phyloP scores from a whole-genome alignment of 2,797 vertebrate species.

The Pseudocheirus occidentalis region DNA sequence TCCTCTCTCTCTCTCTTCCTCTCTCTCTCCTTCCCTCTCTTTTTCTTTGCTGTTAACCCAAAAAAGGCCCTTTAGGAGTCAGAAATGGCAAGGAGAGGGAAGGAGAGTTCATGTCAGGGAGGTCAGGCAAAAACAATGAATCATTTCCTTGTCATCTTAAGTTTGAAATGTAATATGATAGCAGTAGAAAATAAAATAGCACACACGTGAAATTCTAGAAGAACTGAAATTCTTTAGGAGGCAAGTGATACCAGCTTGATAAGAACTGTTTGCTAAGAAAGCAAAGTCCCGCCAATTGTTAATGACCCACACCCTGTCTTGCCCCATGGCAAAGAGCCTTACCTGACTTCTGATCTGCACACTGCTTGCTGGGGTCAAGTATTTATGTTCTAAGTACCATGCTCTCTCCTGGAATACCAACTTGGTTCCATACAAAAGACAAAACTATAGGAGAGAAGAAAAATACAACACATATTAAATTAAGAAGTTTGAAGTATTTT shows the following conservation, averaged over 20 bases:
- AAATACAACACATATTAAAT: constrained; percentile 1
- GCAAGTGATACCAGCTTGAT: constrained; percentile 11
- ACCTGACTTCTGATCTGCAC: constrained; percentile 81
- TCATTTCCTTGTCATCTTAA: constrained; percentile 52
- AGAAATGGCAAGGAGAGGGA: background rate
- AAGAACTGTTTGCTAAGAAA: constrained; percentile 55
- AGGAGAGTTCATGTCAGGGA: constrained; percentile 24
- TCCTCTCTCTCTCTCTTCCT: background rate
- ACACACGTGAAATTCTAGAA: constrained; percentile 26
- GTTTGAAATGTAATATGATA: constrained; percentile 38
- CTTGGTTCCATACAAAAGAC: constrained; percentile 82
- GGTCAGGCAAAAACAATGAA: constrained; percentile 11
- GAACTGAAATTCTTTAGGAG: background rate
- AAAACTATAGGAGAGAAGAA: constrained; percentile 76
- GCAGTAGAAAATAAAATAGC: constrained; percentile 17
- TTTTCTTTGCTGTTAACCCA: background rate
- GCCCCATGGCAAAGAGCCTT: constrained; percentile 3
- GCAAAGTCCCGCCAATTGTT: background rate
- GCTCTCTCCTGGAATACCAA: constrained; percentile 83
- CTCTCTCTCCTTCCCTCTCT: background rate
- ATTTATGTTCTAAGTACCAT: constrained; percentile 84
- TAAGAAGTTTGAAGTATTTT: constrained; percentile 11
- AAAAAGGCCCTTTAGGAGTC: constrained; percentile 31
- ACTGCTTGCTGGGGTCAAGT: constrained; percentile 76
- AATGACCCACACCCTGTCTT: background rate